phyloP scores from a whole-genome alignment of 2,888 invertebrate species.

The Podotricha telesiphe region DNA sequence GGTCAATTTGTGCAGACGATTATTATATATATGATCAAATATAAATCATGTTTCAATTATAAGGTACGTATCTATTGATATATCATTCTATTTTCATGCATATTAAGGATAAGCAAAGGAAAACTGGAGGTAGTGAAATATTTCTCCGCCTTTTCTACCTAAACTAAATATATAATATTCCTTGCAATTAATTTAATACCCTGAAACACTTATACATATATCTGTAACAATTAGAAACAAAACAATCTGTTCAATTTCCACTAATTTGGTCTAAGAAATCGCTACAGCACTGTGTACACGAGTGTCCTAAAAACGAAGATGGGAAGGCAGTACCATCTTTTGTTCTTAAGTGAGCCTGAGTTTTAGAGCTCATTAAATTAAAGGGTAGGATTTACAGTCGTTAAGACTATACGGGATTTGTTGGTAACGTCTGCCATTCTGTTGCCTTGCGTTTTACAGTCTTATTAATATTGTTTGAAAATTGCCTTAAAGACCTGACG shows the following conservation, averaged over 20 bases:
- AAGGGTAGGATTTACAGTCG: constrained; percentile 70
- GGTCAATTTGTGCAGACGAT: not conserved
- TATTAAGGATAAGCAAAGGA: too few species aligned
- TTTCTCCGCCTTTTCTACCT: too few species aligned
- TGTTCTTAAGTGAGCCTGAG: constrained; percentile 70
- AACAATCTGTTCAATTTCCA: not conserved
- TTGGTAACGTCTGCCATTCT: constrained; percentile 46
- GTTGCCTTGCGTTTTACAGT: constrained; percentile 44
- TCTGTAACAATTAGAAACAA: not conserved
- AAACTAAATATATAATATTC: too few species aligned
- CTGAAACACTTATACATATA: too few species aligned
- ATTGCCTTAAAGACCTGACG: constrained; percentile 30
- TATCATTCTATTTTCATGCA: too few species aligned
- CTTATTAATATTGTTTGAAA: constrained; percentile 46
- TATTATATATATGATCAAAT: not conserved
- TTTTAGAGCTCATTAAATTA: constrained; percentile 80
- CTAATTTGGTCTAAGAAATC: constrained; percentile 24
- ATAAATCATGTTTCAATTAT: too few species aligned
- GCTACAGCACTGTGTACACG: constrained; percentile 29
- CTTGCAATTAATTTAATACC: too few species aligned
- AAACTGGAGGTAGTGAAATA: too few species aligned
- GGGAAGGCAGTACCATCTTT: constrained; percentile 61
- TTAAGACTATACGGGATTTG: constrained; percentile 54
- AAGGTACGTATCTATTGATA: too few species aligned
- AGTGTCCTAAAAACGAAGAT: constrained; percentile 61